Conservation (phyloP, 92 coral and sea anemone genomes). For the Porites evermanni region DNA sequence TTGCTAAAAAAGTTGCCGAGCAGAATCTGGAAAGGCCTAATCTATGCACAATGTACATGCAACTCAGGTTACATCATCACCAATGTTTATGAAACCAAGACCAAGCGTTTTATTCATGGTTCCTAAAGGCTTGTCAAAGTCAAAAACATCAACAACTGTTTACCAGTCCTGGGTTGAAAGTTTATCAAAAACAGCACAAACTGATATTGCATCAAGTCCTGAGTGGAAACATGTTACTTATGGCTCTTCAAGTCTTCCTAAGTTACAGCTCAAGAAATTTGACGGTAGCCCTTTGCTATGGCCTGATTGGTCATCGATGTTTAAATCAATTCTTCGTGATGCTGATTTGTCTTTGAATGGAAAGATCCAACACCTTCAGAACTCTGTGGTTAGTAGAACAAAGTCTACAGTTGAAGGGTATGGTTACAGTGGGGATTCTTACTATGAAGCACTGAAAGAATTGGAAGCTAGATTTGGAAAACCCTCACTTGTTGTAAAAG, state of each 20-base stretch:
- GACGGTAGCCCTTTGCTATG: conserved; percentile 68
- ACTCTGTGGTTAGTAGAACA: conserved; percentile 54
- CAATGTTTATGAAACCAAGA: not conserved
- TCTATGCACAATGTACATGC: too few relatives aligned
- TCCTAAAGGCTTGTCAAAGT: not conserved
- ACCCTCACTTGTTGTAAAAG: conserved; percentile 52
- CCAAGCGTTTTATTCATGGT: not conserved
- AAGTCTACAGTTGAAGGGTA: conserved; percentile 61
- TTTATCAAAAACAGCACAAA: not conserved
- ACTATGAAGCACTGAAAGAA: conserved; percentile 55
- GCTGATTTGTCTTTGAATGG: conserved; percentile 36
- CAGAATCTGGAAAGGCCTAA: too few relatives aligned
- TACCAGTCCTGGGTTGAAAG: conserved; percentile 20
- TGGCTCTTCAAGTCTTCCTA: conserved; percentile 29
- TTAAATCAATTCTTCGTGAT: conserved; percentile 56
- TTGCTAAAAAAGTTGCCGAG: too few relatives aligned
- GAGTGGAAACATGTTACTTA: not conserved
- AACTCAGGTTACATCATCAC: not conserved
- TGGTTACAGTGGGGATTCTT: conserved; percentile 60
- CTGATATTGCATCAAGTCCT: not conserved
- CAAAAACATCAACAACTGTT: not conserved
- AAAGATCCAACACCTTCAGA: conserved; percentile 65
- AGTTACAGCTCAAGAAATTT: conserved; percentile 43
- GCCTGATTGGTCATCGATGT: conserved; percentile 66
- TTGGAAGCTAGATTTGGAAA: conserved; percentile 60